A percentile compares a stretch with the other conserved stretches of the same genome.
phyloP scores from a whole-genome alignment of 2,888 invertebrate species.

The Chloromyia formosa region DNA sequence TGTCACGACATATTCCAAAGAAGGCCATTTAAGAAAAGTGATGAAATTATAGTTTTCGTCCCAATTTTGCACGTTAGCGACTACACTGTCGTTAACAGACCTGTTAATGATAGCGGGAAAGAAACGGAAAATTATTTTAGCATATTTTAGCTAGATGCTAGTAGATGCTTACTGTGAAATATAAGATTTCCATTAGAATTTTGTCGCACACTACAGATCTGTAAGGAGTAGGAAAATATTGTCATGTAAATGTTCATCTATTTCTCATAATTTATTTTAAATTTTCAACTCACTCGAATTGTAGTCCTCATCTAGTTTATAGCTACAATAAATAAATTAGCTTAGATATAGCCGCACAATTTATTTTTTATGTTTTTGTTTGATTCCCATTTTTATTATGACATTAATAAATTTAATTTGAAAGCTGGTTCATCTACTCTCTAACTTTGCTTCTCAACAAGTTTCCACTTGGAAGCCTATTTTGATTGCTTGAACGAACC shows the following conservation, averaged over 20 bases:
- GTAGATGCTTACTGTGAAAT: not conserved
- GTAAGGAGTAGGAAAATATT: not conserved
- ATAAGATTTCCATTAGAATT: constrained; percentile 3
- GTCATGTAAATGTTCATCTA: constrained; percentile 17
- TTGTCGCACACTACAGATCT: not conserved
- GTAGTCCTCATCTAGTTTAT: constrained; percentile 21
- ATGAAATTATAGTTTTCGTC: not conserved
- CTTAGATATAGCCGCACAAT: constrained; percentile 6
- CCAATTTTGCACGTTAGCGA: not conserved
- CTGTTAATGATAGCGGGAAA: not conserved
- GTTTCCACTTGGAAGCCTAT: too few relatives aligned
- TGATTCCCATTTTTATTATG: not conserved
- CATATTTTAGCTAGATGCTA: not conserved
- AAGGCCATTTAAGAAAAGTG: not conserved
- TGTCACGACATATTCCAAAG: not conserved
- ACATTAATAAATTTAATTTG: not conserved
- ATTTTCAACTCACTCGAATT: constrained; percentile 2
- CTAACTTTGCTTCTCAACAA: not conserved
- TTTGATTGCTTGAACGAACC: too few relatives aligned
- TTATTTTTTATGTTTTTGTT: not conserved
- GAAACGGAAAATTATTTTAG: not conserved
- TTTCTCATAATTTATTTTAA: constrained; percentile 31
- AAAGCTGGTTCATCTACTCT: not conserved
- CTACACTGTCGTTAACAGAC: not conserved
- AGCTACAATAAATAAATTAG: constrained; percentile 30